Conservation (phyloP, 2,888 invertebrate genomes). For the Merodon equestris region DNA sequence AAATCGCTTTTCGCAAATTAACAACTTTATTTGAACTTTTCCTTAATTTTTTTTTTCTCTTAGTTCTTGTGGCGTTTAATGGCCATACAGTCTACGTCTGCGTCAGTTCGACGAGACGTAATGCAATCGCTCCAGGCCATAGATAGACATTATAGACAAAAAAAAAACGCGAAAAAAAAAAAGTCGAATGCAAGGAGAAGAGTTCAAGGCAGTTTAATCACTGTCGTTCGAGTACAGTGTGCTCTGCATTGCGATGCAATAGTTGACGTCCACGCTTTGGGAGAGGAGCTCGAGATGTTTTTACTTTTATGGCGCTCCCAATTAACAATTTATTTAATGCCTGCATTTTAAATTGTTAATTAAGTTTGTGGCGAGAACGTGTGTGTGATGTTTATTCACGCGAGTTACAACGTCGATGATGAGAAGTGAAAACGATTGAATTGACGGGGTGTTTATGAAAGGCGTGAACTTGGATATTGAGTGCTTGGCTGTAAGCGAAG, state of each 20-base stretch:
- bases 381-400: too few species aligned
- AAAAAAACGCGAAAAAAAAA: too few species aligned
- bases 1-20: conserved; percentile 67
- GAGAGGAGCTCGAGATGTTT: conserved; percentile 31
- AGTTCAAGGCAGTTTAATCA: conserved; percentile 66
- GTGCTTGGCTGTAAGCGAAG: too few species aligned
- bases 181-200: conserved; percentile 44
- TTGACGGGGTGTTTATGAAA: too few species aligned
- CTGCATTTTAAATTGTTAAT: conserved; percentile 63
- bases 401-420: too few species aligned
- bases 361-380: conserved; percentile 32
- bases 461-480: too few species aligned
- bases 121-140: not conserved
- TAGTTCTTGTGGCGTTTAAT: conserved; percentile 30
- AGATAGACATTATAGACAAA: conserved; percentile 6
- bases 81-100: conserved; percentile 37
- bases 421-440: too few species aligned
- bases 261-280: not conserved
- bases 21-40: conserved; percentile 57
- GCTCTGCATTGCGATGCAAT: conserved; percentile 26
- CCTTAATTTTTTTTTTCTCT: not conserved
- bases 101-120: conserved; percentile 24
- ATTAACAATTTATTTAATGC: conserved; percentile 62
- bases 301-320: conserved; percentile 58
- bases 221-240: conserved; percentile 6